Percentiles rank a stretch among this genome's conserved stretches.
Conservation (phyloP, 1,140 invertebrate species). For the Drosophila busckii region DNA sequence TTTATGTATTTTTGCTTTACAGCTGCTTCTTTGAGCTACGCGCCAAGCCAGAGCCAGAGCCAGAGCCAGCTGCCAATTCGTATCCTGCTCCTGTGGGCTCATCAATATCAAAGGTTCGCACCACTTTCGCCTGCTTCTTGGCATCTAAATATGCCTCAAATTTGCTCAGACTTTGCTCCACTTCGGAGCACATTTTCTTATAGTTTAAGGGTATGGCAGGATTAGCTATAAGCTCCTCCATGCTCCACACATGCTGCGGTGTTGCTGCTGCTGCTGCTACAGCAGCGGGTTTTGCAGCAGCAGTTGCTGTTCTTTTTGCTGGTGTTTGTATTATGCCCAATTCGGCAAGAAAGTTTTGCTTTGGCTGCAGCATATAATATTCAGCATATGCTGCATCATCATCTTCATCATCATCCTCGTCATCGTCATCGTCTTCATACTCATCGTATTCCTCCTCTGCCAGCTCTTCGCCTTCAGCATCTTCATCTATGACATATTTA, state of each 20-base stretch:
- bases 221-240: conserved; percentile 73
- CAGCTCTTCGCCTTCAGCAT: conserved; percentile 56
- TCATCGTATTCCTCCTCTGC: conserved; percentile 48
- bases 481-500: conserved; percentile 60
- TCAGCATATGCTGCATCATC: conserved; percentile 33
- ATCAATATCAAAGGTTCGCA: conserved; percentile 76
- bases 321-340: conserved; percentile 43
- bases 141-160: conserved; percentile 70
- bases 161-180: conserved; percentile 65
- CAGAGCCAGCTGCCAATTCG: not conserved
- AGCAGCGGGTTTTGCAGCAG: not conserved
- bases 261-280: conserved; percentile 13
- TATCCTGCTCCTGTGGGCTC: conserved; percentile 33
- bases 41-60: conserved; percentile 33
- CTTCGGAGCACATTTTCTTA: conserved; percentile 75
- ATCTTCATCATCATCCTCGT: conserved; percentile 42
- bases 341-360: conserved; percentile 41
- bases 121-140: conserved; percentile 40
- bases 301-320: not conserved
- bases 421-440: conserved; percentile 39
- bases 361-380: conserved; percentile 22
- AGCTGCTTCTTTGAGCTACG: conserved; percentile 62
- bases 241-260: conserved; percentile 69
- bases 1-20: no score
- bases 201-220: conserved; percentile 71